Conservation (phyloP, 2,797 vertebrate genomes). For the Poeciliopsis turneri region DNA sequence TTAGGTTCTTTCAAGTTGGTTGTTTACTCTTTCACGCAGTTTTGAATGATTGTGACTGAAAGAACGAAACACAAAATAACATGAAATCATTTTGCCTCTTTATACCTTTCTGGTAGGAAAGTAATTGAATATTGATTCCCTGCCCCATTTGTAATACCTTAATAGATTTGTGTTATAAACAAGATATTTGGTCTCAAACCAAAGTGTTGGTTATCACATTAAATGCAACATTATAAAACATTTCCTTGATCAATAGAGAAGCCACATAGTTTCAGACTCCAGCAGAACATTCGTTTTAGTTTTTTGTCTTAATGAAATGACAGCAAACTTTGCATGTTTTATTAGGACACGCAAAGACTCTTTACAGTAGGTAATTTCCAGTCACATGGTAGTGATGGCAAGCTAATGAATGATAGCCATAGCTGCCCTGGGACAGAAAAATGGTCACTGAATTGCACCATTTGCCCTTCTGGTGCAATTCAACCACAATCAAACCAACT, state of each 20-base stretch:
- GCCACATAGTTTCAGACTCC: background rate
- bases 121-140: background rate
- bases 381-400: no score
- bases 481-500: no score
- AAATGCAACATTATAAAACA: background rate
- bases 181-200: background rate
- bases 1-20: background rate
- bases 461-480: no score
- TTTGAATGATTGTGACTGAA: background rate
- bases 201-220: background rate
- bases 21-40: background rate
- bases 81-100: constrained; percentile 2
- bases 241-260: background rate
- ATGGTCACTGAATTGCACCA: no score
- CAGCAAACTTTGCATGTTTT: no score
- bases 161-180: background rate
- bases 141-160: background rate
- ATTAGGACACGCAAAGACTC: no score
- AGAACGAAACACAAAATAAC: background rate
- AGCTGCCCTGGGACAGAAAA: no score
- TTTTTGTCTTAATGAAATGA: no score
- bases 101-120: background rate
- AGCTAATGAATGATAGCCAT: no score
- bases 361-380: no score
- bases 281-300: background rate